phyloP scores from a whole-genome alignment of 2,113 vertebrate genomes.

The Solea senegalensis region DNA sequence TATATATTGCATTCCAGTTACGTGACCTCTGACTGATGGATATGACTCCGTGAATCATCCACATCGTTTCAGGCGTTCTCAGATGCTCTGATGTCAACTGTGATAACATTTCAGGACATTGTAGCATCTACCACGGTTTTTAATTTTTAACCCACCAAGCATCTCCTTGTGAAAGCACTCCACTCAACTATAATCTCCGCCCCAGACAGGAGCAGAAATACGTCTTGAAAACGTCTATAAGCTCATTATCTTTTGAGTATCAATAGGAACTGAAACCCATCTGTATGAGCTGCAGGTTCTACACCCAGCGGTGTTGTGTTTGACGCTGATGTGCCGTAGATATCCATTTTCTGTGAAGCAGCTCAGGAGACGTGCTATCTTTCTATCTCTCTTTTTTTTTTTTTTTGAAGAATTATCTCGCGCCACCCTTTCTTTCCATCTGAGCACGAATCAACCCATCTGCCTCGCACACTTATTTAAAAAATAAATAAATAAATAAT shows the following conservation, averaged over 20 bases:
- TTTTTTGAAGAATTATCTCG: slow-evolving; percentile 48
- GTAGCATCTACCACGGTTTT: slow-evolving; percentile 25
- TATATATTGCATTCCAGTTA: too few relatives aligned
- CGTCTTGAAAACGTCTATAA: slow-evolving; percentile 75
- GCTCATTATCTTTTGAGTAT: slow-evolving; percentile 79
- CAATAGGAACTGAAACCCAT: slow-evolving; percentile 57
- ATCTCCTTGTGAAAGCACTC: slow-evolving; percentile 41
- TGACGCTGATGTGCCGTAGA: slow-evolving; percentile 56
- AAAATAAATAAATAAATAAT: slow-evolving; percentile 26
- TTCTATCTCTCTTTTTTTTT: not conserved
- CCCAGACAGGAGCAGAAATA: slow-evolving; percentile 61
- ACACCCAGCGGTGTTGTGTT: slow-evolving; percentile 32
- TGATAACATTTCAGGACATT: slow-evolving; percentile 23
- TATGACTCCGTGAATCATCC: not conserved
- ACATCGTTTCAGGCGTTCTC: not conserved
- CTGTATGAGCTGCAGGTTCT: slow-evolving; percentile 61
- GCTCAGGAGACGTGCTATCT: slow-evolving; percentile 12
- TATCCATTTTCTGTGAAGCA: slow-evolving; percentile 46
- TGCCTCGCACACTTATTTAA: slow-evolving; percentile 15
- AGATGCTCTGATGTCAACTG: not conserved
- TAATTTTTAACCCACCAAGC: slow-evolving; percentile 26
- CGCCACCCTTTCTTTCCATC: slow-evolving; percentile 48
- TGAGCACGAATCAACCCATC: slow-evolving; percentile 46
- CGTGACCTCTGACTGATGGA: not conserved
- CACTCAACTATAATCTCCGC: slow-evolving; percentile 51